A percentile compares a stretch with the other conserved stretches of the same genome.
These are phyloP conservation scores for Xerus rutilus DNA, from an alignment of 2,797 vertebrate genomes.

Conservation along the genomic window DNA sequence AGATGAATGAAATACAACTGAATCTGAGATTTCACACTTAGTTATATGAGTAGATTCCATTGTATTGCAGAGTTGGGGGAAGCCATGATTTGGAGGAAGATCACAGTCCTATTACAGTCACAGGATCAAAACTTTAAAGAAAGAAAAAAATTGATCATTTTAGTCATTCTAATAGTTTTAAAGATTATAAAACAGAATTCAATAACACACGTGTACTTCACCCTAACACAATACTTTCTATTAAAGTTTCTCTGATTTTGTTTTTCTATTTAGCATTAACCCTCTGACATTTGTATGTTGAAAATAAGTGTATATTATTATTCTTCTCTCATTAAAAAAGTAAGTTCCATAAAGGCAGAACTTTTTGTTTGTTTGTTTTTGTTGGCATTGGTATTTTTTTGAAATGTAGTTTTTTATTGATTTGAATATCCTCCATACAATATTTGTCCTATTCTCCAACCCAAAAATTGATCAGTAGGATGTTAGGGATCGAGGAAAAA, in stretches of 20 bases:
- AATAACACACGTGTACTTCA: not conserved
- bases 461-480: not conserved
- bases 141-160: not conserved
- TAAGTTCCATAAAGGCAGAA: not conserved
- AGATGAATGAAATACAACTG: not conserved
- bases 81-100: not conserved
- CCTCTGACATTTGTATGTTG: not conserved
- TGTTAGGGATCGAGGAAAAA: not conserved
- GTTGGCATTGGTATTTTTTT: not conserved
- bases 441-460: not conserved
- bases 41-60: not conserved
- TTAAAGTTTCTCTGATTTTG: not conserved
- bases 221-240: not conserved
- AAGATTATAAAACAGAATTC: not conserved
- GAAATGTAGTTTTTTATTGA: not conserved
- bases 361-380: not conserved
- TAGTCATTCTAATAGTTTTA: conserved; percentile 11
- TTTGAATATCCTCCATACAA: not conserved
- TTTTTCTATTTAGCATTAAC: not conserved
- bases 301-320: not conserved
- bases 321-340: not conserved
- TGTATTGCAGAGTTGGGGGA: not conserved
- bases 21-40: not conserved
- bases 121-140: conserved; percentile 3
- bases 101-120: not conserved